A percentile compares a stretch with the other conserved stretches of the same genome.
Evolutionary conservation across 2,113 vertebrate genomes (phyloP).

Genomic region (Carassius auratus): DNA sequence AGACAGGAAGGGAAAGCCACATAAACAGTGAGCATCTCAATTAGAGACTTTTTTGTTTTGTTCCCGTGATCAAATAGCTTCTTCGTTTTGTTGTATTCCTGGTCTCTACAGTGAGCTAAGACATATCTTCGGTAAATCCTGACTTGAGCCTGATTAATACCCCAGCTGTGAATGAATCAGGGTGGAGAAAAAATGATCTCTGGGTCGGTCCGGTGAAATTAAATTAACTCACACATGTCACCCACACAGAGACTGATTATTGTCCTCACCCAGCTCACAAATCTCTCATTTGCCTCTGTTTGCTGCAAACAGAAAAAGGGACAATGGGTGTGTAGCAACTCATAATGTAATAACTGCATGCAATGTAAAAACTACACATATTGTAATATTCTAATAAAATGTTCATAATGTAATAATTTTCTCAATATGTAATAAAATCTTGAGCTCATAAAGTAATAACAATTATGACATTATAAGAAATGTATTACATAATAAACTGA

Average conservation of each 20-base stretch:
- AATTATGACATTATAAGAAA: too few species aligned
- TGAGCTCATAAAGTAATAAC: too few species aligned
- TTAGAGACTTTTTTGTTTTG: not conserved
- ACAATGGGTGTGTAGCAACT: conserved; percentile 16
- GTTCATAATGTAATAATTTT: too few species aligned
- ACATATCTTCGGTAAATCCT: not conserved
- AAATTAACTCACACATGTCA: conserved; percentile 60
- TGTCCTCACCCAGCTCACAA: conserved; percentile 51
- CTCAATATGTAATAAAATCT: too few species aligned
- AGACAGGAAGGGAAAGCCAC: not conserved
- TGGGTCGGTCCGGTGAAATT: conserved; percentile 47
- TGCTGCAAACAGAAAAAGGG: conserved; percentile 52
- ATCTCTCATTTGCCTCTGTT: conserved; percentile 56
- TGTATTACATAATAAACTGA: too few species aligned
- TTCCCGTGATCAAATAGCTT: not conserved
- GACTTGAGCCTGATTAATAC: conserved; percentile 33
- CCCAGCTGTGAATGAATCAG: conserved; percentile 34
- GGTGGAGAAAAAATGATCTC: conserved; percentile 44
- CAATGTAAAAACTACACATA: too few species aligned
- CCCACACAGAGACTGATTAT: conserved; percentile 56
- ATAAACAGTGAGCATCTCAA: not conserved
- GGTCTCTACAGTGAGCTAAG: not conserved
- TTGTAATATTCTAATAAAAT: too few species aligned
- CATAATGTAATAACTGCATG: too few species aligned
- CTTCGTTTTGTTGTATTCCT: not conserved